Evolutionary conservation across 2,113 vertebrate genomes (phyloP), one percentile per base, ranked within the genome.

Genomic region (Gasterosteus aculeatus): DNA sequence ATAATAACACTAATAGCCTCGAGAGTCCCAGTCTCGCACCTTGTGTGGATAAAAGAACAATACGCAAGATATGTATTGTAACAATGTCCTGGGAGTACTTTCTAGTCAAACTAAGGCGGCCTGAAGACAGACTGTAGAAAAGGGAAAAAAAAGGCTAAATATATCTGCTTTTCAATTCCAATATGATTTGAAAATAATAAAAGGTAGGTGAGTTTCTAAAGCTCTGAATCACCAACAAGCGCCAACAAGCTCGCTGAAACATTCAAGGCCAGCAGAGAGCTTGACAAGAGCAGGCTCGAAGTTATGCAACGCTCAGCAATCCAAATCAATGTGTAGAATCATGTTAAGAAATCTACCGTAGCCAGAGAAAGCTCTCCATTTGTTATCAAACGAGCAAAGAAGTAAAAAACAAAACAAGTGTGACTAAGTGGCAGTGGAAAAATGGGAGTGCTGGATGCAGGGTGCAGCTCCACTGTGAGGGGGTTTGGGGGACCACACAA

Each of bases 211-310:
- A 77, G 49, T 78, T 85, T 82, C 76, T 82, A 82, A 85, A 66
- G 79, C 78, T 85, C 80, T 85, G 77, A 88, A 82, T 81, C 80
- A 81, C 74, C 72, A 82, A 87, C 86, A 85, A 82, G 80, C 81
- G 84, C 73, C 78, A 82, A 89, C 86, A 86, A 51, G 84, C 85
- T 77, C 62, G 70, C 78, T 44, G 68, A 84, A 79, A 86, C 75
- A 77, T 64, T 68, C 69, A 61, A 46, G 65, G 80, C 77, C 81
- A 61, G 69, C 11, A 49, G 82, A 66, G 7, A 77, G 70, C 77
- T 85, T 65, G 71, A 84, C 71, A 81, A 62, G 81, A 87, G 77
- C 77, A 83, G 78, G 87, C 80, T 83, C 74, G 76, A 79, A 85
- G 85, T 90, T 91, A 84, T 73, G 82, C 69, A 88, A 90, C 39